Evolutionary conservation across 2,113 vertebrate species (phyloP), one percentile per base, ranked within the genome.

Genomic region (Arenaria interpres): DNA sequence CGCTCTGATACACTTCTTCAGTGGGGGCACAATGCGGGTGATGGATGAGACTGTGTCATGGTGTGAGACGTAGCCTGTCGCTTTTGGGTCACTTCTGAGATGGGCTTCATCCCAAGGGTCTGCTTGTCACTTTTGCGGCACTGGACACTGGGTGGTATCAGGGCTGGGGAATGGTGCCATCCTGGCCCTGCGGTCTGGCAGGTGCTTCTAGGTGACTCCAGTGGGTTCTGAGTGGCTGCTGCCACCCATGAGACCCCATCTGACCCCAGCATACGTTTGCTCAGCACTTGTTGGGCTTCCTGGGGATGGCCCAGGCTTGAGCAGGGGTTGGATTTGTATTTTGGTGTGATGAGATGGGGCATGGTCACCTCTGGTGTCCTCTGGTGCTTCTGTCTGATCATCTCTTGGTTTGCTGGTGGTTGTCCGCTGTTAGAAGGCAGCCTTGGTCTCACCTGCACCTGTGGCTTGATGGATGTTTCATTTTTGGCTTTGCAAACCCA

Each of bases 161-260:
- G 60, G 73, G 53, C n/a, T 86, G 57, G 62, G 41, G 27, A 69
- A 3, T 3, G 10, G 45, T 19, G 50, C 50, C 85, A 28, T 67
- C 25, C 54, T 53, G 62, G 54, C 45, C 35, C 20, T 0, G 0
- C 2, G 6, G 18, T 45, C 41, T 23, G 9, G 1, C 6, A 56
- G 53, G 23, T 86, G 25, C 72, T 82, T 68, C 24, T 82, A 37
- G 25, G 28, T 86, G 73, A 30, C 27, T 53, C 45, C 48, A 41
- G 43, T 33, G 64, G 9, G 33, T 37, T n/a, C 71, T 82, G 53
- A 7, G 73, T 51, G 57, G 56, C 51, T 62, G 25, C 33, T 91
- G 71, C 30, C 16, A 30, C 19, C 67, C 14, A 0, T 25, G 67
- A 35, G 30, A 32, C 12, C 9, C 17, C 3, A 3, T 0, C 1